phyloP scores from a whole-genome alignment of 2,888 invertebrate genomes.

The Catonia carolina region DNA sequence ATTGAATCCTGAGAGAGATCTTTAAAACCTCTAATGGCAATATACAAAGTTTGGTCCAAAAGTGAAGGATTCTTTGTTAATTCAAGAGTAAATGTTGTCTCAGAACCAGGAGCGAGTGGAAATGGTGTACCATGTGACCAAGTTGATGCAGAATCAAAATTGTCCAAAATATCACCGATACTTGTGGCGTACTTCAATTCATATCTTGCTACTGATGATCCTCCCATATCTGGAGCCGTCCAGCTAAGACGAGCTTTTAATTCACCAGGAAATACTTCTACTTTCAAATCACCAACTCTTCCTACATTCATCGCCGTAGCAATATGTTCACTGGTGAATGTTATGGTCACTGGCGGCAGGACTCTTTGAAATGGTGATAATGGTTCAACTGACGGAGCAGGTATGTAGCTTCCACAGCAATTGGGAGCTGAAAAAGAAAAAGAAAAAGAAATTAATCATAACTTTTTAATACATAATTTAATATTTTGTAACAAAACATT shows the following conservation, averaged over 20 bases:
- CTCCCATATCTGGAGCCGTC: constrained; percentile 55
- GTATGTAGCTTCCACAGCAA: constrained; percentile 50
- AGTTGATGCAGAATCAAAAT: constrained; percentile 38
- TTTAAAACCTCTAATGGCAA: constrained; percentile 49
- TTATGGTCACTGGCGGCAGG: constrained; percentile 46
- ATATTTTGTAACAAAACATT: too few species aligned
- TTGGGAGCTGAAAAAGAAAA: constrained; percentile 40
- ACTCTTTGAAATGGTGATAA: constrained; percentile 49
- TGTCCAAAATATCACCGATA: constrained; percentile 36
- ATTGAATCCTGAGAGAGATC: constrained; percentile 40
- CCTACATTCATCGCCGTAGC: constrained; percentile 40
- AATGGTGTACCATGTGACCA: constrained; percentile 47
- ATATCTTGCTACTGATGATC: constrained; percentile 46
- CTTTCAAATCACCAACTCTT: constrained; percentile 51
- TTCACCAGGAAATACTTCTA: constrained; percentile 44
- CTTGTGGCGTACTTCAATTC: constrained; percentile 47
- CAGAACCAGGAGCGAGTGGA: constrained; percentile 48
- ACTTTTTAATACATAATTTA: too few species aligned
- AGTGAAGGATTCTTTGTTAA: constrained; percentile 45
- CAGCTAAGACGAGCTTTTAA: constrained; percentile 49
- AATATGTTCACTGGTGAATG: constrained; percentile 42
- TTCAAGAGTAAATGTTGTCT: constrained; percentile 47
- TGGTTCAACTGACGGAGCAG: constrained; percentile 45
- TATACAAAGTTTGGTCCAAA: constrained; percentile 47
- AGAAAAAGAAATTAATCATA: constrained; percentile 26